A percentile compares a stretch with the other conserved stretches of the same genome.
These are phyloP conservation scores for Macheiramphus alcinus DNA, from an alignment of 2,113 vertebrate species.

Conservation along the genomic window DNA sequence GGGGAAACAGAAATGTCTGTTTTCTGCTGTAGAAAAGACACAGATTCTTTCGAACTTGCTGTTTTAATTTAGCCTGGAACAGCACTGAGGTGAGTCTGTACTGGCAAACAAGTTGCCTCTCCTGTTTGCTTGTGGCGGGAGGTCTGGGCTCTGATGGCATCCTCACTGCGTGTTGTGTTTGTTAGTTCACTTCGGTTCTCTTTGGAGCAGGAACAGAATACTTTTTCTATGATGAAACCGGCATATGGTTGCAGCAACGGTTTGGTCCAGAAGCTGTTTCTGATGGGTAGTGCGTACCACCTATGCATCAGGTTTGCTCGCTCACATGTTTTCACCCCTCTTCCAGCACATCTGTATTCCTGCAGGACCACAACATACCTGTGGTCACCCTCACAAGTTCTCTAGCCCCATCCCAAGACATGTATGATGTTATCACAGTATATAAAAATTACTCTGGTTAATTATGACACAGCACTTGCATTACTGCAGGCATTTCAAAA, in stretches of 20 bases:
- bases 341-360: neutral
- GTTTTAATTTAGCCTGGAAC: neutral
- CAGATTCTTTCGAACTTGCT: neutral
- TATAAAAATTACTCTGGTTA: neutral
- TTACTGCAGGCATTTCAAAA: neutral
- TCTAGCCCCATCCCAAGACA: neutral
- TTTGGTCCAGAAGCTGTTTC: neutral
- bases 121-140: neutral
- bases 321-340: rapidly evolving
- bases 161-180: rapidly evolving
- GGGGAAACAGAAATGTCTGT: neutral
- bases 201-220: neutral
- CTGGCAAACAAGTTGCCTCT: neutral
- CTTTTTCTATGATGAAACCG: neutral
- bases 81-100: neutral
- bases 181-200: neutral
- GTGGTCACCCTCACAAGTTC: neutral
- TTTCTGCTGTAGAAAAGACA: neutral
- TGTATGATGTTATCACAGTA: neutral
- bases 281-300: neutral
- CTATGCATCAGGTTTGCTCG: neutral
- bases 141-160: neutral
- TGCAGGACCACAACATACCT: neutral
- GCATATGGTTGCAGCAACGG: neutral
- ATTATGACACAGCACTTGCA: neutral